Percentiles rank a stretch among this genome's conserved stretches.
Evolutionary conservation across 2,888 invertebrate genomes (phyloP).

Genomic region (Ceriagrion tenellum): DNA sequence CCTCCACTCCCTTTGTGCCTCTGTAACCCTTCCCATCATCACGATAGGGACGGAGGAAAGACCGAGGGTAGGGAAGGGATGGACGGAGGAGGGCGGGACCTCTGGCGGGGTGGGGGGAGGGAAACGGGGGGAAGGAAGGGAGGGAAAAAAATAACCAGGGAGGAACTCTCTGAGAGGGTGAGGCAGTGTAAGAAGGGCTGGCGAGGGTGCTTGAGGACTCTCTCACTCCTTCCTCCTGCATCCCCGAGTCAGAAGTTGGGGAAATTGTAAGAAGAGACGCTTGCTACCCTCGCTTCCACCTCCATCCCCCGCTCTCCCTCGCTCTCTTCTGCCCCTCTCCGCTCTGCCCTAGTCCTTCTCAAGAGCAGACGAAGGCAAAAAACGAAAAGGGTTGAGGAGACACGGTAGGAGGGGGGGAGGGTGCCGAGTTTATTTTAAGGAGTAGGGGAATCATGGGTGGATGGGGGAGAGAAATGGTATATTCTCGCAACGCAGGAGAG

Average conservation of each 20-base stretch:
- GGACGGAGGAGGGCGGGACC: too few species aligned
- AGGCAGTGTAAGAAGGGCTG: not conserved
- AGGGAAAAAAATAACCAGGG: not conserved
- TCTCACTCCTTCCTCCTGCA: slow-evolving; percentile 3
- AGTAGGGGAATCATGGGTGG: not conserved
- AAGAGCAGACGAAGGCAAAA: slow-evolving; percentile 25
- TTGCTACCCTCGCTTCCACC: too few species aligned
- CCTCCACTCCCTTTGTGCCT: not conserved
- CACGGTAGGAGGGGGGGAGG: not conserved
- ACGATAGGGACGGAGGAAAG: not conserved
- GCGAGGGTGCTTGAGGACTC: slow-evolving; percentile 8
- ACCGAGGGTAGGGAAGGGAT: not conserved
- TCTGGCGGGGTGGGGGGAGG: not conserved
- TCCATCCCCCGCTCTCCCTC: not conserved
- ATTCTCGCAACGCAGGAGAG: not conserved
- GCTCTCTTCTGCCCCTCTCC: not conserved
- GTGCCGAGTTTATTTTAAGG: slow-evolving; percentile 18
- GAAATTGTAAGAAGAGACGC: slow-evolving; percentile 30
- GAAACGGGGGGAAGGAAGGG: not conserved
- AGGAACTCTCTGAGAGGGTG: not conserved
- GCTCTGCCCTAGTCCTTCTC: not conserved
- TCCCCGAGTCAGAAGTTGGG: slow-evolving; percentile 42
- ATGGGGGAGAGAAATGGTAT: not conserved
- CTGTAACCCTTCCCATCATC: not conserved
- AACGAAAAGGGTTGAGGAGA: slow-evolving; percentile 5